Evolutionary conservation across 53 echinoderm and acorn worm genomes (phyloP).

Genomic region (Astropecten irregularis): DNA sequence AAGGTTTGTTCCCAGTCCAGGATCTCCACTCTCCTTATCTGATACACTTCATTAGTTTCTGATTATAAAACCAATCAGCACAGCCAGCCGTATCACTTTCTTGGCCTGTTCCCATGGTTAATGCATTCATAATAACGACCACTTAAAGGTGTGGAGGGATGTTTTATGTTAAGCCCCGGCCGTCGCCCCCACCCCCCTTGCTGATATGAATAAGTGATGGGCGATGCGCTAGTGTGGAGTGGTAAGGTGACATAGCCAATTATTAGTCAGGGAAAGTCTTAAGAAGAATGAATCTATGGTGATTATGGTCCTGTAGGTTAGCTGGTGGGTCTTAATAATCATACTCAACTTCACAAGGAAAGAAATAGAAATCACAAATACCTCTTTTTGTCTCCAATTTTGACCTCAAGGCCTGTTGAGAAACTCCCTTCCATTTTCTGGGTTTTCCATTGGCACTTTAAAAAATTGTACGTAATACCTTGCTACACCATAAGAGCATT

Average conservation of each 20-base stretch:
- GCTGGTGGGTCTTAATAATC: too few species aligned
- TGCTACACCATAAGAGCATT: too few species aligned
- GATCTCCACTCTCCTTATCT: neutral
- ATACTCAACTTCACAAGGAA: too few species aligned
- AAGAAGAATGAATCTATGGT: too few species aligned
- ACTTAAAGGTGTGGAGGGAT: constrained; percentile 40
- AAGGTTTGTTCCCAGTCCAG: neutral
- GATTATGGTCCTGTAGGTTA: too few species aligned
- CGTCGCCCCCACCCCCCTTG: neutral
- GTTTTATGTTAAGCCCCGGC: neutral
- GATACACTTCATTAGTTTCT: constrained; percentile 55
- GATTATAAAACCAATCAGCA: constrained; percentile 54
- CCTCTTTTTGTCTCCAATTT: too few species aligned
- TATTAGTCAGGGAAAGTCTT: neutral
- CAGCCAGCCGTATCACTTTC: neutral
- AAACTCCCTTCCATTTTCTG: too few species aligned
- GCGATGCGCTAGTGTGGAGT: neutral
- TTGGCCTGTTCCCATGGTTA: neutral
- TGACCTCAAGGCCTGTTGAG: too few species aligned
- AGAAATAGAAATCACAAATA: too few species aligned
- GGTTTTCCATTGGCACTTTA: too few species aligned
- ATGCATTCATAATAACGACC: constrained; percentile 22
- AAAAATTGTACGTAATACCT: too few species aligned
- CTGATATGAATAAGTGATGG: constrained; percentile 52
- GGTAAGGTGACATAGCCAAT: constrained; percentile 21